Evolutionary conservation across 2,113 vertebrate species (phyloP).

Genomic region (Hucho hucho): DNA sequence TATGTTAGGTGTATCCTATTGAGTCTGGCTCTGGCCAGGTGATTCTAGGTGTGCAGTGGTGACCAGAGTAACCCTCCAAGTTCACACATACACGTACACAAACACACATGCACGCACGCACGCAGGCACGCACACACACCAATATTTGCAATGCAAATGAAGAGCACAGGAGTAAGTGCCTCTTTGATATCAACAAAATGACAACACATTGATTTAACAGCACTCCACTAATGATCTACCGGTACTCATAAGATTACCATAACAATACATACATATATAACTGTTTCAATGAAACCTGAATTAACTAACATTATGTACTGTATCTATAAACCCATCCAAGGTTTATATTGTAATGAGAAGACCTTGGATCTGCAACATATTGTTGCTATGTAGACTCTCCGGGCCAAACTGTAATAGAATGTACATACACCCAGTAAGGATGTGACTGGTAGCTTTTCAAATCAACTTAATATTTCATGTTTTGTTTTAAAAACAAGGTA

Average conservation of each 20-base stretch:
- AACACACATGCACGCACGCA: neutral
- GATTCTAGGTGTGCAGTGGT: constrained; percentile 10
- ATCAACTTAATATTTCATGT: neutral
- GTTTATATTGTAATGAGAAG: neutral
- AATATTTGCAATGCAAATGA: constrained; percentile 28
- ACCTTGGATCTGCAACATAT: neutral
- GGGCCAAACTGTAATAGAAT: neutral
- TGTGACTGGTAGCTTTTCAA: neutral
- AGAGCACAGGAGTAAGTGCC: constrained; percentile 83
- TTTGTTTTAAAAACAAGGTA: neutral
- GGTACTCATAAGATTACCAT: too few species aligned
- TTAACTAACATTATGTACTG: too few species aligned
- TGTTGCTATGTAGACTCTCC: neutral
- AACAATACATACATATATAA: too few species aligned
- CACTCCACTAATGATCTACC: too few species aligned
- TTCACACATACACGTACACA: neutral
- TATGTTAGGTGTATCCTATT: constrained; percentile 77
- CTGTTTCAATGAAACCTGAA: too few species aligned
- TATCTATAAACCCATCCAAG: neutral
- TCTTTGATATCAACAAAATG: constrained; percentile 92
- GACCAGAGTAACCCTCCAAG: constrained; percentile 35
- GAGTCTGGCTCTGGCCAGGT: constrained; percentile 32
- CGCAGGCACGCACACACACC: neutral
- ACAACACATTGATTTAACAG: constrained; percentile 31
- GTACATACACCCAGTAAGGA: neutral